A percentile compares a stretch with the other conserved stretches of the same genome.
Evolutionary conservation across 2,797 vertebrate species (phyloP).

Genomic region (Hephaestus fuliginosus): DNA sequence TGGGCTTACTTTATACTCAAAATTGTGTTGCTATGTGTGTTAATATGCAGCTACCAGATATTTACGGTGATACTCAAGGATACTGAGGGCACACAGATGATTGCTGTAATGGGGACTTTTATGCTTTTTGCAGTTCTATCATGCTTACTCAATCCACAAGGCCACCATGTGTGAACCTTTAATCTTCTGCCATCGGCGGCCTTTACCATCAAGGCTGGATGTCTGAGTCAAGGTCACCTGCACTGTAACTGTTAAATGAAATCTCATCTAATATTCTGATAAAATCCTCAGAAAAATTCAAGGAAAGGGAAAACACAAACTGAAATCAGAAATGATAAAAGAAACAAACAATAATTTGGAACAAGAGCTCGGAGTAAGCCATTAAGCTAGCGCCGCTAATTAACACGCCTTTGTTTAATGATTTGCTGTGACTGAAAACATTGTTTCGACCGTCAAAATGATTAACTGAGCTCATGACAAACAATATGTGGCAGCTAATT

Average conservation of each 20-base stretch:
- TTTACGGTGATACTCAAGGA: conserved; percentile 45
- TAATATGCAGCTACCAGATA: conserved; percentile 35
- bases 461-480: conserved; percentile 63
- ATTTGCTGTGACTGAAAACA: conserved; percentile 55
- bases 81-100: conserved; percentile 12
- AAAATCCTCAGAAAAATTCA: neutral
- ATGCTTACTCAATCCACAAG: conserved; percentile 39
- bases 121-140: conserved; percentile 35
- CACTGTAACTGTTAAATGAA: neutral
- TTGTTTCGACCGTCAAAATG: conserved; percentile 52
- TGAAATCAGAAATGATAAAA: conserved; percentile 5
- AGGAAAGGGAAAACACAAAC: neutral
- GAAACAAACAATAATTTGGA: conserved; percentile 19
- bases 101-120: conserved; percentile 40
- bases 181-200: conserved; percentile 35
- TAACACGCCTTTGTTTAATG: conserved; percentile 49
- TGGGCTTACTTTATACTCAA: neutral
- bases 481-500: conserved; percentile 67
- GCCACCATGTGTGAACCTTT: conserved; percentile 34
- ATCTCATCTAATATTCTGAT: neutral
- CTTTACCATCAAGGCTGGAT: conserved; percentile 18
- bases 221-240: conserved; percentile 25
- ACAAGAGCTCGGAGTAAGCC: conserved; percentile 25
- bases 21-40: conserved; percentile 18
- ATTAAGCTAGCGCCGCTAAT: conserved; percentile 53